Conservation (phyloP, 1,140 invertebrate genomes). For the Drosophila bipectinata region DNA sequence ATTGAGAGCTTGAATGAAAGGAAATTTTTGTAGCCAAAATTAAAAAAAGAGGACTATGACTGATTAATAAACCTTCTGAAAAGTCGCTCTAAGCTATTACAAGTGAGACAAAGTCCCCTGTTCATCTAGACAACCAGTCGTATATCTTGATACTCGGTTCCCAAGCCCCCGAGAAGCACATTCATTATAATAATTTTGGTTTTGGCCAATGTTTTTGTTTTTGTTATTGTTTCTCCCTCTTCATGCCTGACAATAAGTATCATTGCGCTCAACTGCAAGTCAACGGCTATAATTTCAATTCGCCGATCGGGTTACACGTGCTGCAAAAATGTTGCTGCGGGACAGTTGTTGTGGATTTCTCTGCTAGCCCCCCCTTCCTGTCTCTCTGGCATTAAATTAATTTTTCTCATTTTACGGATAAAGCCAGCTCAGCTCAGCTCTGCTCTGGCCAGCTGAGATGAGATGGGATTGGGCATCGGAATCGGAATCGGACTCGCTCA, state of each 20-base stretch:
- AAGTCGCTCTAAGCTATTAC: too few relatives aligned
- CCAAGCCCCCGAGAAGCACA: slow-evolving; percentile 58
- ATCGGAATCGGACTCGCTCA: slow-evolving; percentile 47
- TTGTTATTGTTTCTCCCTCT: slow-evolving; percentile 39
- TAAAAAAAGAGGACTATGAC: neutral
- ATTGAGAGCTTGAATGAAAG: neutral
- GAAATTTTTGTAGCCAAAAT: neutral
- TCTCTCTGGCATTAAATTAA: slow-evolving; percentile 77
- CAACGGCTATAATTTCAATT: slow-evolving; percentile 76
- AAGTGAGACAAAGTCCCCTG: slow-evolving; percentile 6
- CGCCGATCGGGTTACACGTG: slow-evolving; percentile 76
- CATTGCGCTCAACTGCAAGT: slow-evolving; percentile 76
- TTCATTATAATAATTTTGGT: slow-evolving; percentile 75
- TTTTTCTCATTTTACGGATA: slow-evolving; percentile 72
- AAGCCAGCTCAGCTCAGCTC: slow-evolving; percentile 14
- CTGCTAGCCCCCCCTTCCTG: slow-evolving; percentile 28
- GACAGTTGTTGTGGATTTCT: slow-evolving; percentile 22
- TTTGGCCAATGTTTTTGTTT: slow-evolving; percentile 33
- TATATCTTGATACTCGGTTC: slow-evolving; percentile 57
- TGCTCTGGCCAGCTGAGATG: neutral
- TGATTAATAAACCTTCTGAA: neutral
- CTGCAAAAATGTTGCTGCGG: slow-evolving; percentile 61
- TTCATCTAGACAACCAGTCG: slow-evolving; percentile 26
- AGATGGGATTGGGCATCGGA: neutral
- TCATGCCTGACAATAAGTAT: slow-evolving; percentile 64